Conservation (phyloP, 2,113 vertebrate genomes). For the Suricata suricatta region DNA sequence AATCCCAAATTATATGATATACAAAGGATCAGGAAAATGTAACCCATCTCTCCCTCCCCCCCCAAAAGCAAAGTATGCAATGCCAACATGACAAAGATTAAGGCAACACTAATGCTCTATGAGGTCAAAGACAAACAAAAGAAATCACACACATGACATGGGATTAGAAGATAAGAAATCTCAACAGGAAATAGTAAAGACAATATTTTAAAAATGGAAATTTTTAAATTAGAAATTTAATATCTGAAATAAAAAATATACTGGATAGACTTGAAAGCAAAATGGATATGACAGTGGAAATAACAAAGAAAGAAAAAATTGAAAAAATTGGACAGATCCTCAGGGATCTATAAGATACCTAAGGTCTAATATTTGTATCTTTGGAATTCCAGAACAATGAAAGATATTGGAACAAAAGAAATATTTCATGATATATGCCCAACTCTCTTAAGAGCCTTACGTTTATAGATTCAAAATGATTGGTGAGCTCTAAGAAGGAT, state of each 20-base stretch:
- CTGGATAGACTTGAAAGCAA: neutral
- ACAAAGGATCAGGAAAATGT: neutral
- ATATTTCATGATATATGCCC: neutral
- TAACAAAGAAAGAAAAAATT: neutral
- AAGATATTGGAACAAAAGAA: neutral
- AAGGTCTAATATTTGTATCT: neutral
- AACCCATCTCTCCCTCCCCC: neutral
- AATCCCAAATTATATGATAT: neutral
- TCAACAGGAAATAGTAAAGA: neutral
- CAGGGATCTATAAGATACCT: neutral
- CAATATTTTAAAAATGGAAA: neutral
- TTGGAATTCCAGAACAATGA: neutral
- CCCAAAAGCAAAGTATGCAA: neutral
- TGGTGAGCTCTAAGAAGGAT: neutral
- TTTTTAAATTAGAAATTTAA: neutral
- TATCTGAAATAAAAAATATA: neutral
- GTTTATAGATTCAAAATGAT: neutral
- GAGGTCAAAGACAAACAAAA: neutral
- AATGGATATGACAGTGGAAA: neutral
- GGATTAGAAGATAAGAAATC: neutral
- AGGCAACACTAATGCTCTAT: neutral
- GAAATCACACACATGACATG: neutral
- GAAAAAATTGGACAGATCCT: neutral
- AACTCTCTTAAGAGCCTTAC: neutral
- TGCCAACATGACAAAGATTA: neutral